Evolutionary conservation across 2,113 vertebrate species (phyloP).

Genomic region (Callocephalon fimbriatum): DNA sequence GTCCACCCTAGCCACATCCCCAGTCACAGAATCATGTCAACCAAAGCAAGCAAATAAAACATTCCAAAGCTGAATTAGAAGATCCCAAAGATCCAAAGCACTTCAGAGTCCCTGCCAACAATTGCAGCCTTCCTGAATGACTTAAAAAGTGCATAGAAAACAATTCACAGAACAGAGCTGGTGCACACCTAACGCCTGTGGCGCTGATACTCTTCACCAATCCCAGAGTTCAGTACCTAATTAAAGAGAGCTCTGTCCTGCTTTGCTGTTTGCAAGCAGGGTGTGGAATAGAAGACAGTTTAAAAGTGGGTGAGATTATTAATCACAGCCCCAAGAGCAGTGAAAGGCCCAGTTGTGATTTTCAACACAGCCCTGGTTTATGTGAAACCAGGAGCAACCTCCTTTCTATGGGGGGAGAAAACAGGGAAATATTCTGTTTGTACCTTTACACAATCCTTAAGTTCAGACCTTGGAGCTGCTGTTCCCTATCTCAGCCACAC

Average conservation of each 20-base stretch:
- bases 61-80: neutral
- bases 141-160: slow-evolving; percentile 5
- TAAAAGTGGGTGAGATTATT: neutral
- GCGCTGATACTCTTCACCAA: neutral
- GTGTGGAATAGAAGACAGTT: neutral
- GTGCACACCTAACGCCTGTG: neutral
- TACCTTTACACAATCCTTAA: neutral
- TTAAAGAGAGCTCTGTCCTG: neutral
- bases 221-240: neutral
- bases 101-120: neutral
- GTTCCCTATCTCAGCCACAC: neutral
- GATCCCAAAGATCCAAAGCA: neutral
- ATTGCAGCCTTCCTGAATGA: neutral
- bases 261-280: neutral
- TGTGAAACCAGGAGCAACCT: neutral
- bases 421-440: neutral
- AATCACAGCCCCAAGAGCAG: neutral
- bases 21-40: neutral
- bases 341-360: neutral
- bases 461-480: neutral
- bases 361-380: fast-evolving
- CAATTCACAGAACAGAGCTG: fast-evolving
- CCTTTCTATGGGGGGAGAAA: neutral
- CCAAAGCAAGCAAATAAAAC: neutral
- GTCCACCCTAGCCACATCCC: neutral